phyloP scores from a whole-genome alignment of 35 echinoderm and acorn worm species.

The Chiridota heheva region DNA sequence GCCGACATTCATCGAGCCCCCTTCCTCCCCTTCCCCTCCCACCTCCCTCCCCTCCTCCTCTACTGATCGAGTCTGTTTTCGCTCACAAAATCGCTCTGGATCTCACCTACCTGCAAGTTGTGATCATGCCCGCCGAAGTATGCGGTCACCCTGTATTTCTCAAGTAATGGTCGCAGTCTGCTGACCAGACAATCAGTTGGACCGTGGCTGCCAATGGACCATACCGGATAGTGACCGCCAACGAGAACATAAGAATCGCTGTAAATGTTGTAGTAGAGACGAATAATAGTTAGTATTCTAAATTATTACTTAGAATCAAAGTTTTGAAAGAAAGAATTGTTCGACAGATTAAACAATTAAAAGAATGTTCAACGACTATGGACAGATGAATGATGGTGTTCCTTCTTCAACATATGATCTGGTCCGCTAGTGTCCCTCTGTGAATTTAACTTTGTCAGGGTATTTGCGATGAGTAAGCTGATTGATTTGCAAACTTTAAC shows the following conservation, averaged over 20 bases:
- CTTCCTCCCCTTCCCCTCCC: not conserved
- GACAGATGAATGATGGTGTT: no score
- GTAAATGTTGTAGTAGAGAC: not conserved
- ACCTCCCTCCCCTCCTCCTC: not conserved
- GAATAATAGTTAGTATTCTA: no score
- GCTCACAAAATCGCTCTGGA: not conserved
- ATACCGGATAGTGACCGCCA: conserved; percentile 63
- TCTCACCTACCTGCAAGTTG: conserved; percentile 51
- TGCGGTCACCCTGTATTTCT: conserved; percentile 61
- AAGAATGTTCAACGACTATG: no score
- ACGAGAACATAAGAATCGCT: conserved; percentile 57
- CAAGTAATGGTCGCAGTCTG: conserved; percentile 38
- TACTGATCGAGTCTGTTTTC: not conserved
- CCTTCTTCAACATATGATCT: no score
- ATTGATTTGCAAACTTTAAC: no score
- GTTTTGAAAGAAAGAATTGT: no score
- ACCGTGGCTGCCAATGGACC: conserved; percentile 54
- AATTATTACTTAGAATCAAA: no score
- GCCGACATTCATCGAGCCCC: not conserved
- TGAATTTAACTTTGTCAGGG: no score
- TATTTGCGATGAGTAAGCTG: no score
- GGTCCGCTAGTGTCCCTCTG: no score
- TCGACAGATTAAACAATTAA: no score
- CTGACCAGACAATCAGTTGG: conserved; percentile 52
- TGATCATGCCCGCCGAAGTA: conserved; percentile 73